Evolutionary conservation across 2,113 vertebrate species (phyloP), one percentile per base, ranked within the genome.

Genomic region (Dromiciops gliroides): DNA sequence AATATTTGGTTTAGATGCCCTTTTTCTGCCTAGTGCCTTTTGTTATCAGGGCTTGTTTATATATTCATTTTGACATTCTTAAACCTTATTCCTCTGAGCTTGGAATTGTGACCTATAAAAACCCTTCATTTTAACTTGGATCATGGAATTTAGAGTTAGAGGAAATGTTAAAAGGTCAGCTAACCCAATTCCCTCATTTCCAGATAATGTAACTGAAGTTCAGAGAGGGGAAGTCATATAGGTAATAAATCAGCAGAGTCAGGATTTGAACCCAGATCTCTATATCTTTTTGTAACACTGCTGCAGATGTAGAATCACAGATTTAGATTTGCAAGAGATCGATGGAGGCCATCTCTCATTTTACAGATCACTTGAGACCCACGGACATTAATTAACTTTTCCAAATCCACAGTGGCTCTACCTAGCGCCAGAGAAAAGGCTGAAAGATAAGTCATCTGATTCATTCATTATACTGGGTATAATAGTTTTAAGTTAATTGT

Each of bases 21-120:
- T 31, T 53, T 60, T 53, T 11, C 1, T n/a, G 24, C 7, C 1
- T 0, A 1, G 94, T 51, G 1, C 47, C 44, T 3, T 48, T 67
- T 22, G 31, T 53, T 10, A 2, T 53, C 88, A 92, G 95, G 48
- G 51, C 92, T 88, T 8, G 51, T 93, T 88, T 8, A 3, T 56
- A 83, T 47, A 51, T 90, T 90, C 91, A 8, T 95, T 51, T 44
- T 95, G 31, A 44, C 56, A 24, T 75, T 49, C 19, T 75, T 75
- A 91, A 48, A 3, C n/a, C n/a, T 5, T 0, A 11, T 95, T 83
- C n/a, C 50, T 93, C 25, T 95, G 94, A 48, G 60, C 93, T 90
- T 90, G 93, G 44, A 92, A 92, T 95, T 12, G 28, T 60, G 53
- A 44, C 56, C 50, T 92, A 51, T 31, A 50, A 44, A 44, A 83